Base-by-base conservation (phyloP, 2,113 vertebrate species). In the Myocastor coypus region DNA sequence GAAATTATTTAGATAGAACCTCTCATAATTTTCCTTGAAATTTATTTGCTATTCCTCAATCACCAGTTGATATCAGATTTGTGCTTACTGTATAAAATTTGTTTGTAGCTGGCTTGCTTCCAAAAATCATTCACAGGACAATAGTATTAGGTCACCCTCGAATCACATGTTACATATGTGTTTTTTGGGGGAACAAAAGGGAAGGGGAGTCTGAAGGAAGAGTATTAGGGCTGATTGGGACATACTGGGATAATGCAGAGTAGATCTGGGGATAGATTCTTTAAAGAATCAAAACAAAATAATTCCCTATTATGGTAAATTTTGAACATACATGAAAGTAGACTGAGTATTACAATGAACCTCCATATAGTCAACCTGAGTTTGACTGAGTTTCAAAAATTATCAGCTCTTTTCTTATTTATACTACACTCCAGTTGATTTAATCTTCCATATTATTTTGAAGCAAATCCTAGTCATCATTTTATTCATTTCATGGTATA, bases 1-100 rank as follows among this genome's bases (percentile, higher is more conserved):
- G 40, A 37, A 13, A 80, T 52, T 86, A 75, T 83, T 78, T 42
- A 92, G 37, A 28, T 1, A 55, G 28, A 81, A 59, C 32, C 14
- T 91, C 32, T 7, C 75, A 50, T 24, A 87, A 64, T 94, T 93
- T 95, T 88, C 30, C 20, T 92, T 92, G 86, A 22, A 71, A 52
- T 91, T 86, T 91, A 89, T 80, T 69, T 89, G 52, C 30, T 95
- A 77, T 30, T 89, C 11, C 46, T 71, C 86, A 32, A 86, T 40
- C 61, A 94, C 52, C 52, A 89, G 82, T 24, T 69, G 64, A 83
- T 85, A 30, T 91, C 46, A 94, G 30, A 57, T 75, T 93, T 96
- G 83, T 97, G 82, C 17, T 80, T 80, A 63, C 34, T 50, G 22
- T 46, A 24, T 84, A 46, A 88, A 8, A 83, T 78, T 77, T 69